phyloP scores from a whole-genome alignment of 2,888 invertebrate species.

The Geotrupes spiniger region DNA sequence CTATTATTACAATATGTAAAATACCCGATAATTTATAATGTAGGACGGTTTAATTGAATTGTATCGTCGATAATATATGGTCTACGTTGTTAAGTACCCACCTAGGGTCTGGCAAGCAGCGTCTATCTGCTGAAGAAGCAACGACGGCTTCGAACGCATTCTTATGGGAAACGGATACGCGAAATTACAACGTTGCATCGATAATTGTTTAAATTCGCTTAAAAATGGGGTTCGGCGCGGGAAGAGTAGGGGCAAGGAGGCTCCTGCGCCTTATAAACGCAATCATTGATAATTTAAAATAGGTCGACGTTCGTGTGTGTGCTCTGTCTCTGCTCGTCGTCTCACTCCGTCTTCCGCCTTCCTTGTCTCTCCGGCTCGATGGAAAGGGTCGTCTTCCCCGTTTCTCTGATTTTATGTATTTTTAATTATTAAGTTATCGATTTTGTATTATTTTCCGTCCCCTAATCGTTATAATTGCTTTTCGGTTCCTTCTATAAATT shows the following conservation, averaged over 20 bases:
- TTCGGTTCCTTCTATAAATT: conserved; percentile 33
- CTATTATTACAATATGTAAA: conserved; percentile 13
- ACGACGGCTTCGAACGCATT: not conserved
- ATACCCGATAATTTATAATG: conserved; percentile 13
- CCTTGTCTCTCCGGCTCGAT: conserved; percentile 19
- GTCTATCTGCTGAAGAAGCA: not conserved
- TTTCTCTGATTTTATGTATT: conserved; percentile 42
- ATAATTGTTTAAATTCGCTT: conserved; percentile 6
- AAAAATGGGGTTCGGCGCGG: not conserved
- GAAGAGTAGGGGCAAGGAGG: not conserved
- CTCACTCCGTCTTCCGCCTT: no score
- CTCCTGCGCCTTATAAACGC: conserved; percentile 25
- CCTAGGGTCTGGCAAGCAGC: not conserved
- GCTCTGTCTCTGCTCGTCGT: no score
- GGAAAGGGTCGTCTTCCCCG: conserved; percentile 24
- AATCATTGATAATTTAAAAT: conserved; percentile 35
- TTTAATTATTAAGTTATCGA: conserved; percentile 44
- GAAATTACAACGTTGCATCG: conserved; percentile 3
- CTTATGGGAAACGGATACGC: conserved; percentile 6
- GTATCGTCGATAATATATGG: conserved; percentile 5
- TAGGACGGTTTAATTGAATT: conserved; percentile 15
- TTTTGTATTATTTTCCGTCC: conserved; percentile 41
- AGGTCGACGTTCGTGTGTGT: conserved; percentile 27
- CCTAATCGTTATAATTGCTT: conserved; percentile 41
- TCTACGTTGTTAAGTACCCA: not conserved